Evolutionary conservation across 2,113 vertebrate genomes (phyloP).

Genomic region (Speoplatyrhinus poulsoni): DNA sequence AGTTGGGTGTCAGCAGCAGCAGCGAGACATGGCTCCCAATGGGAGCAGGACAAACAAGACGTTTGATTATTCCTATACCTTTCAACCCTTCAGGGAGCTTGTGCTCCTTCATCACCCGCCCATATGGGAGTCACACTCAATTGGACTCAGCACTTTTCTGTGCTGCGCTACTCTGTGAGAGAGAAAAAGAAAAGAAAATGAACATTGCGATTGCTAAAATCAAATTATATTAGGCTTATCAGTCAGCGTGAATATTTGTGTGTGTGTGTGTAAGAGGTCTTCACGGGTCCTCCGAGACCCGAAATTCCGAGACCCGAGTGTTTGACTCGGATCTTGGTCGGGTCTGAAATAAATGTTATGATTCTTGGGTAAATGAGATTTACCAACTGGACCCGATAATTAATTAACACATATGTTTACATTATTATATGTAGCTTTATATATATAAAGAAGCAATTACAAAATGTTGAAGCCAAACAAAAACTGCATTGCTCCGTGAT

Average conservation of each 20-base stretch:
- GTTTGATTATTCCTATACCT: slow-evolving; percentile 52
- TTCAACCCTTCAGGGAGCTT: slow-evolving; percentile 35
- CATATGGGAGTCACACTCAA: slow-evolving; percentile 35
- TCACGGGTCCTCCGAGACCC: too few species aligned
- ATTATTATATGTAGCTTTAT: too few species aligned
- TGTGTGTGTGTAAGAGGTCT: too few species aligned
- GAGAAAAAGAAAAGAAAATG: slow-evolving; percentile 32
- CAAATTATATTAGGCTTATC: slow-evolving; percentile 47
- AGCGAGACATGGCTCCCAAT: slow-evolving; percentile 58
- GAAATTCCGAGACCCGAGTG: too few species aligned
- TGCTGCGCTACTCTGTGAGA: not conserved
- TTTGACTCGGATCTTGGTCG: too few species aligned
- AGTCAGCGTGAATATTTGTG: slow-evolving; percentile 33
- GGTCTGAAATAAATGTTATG: too few species aligned
- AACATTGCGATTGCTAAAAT: slow-evolving; percentile 43
- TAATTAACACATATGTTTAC: too few species aligned
- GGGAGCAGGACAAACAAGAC: slow-evolving; percentile 61
- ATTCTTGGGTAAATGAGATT: too few species aligned
- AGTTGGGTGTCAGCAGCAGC: slow-evolving; percentile 51
- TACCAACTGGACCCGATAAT: too few species aligned
- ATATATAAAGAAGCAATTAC: too few species aligned
- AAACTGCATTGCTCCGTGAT: too few species aligned
- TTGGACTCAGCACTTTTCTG: slow-evolving; percentile 40
- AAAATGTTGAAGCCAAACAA: too few species aligned
- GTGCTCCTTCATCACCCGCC: slow-evolving; percentile 43